Base-by-base conservation (phyloP, 2,113 vertebrate species). In the Austrofundulus limnaeus region DNA sequence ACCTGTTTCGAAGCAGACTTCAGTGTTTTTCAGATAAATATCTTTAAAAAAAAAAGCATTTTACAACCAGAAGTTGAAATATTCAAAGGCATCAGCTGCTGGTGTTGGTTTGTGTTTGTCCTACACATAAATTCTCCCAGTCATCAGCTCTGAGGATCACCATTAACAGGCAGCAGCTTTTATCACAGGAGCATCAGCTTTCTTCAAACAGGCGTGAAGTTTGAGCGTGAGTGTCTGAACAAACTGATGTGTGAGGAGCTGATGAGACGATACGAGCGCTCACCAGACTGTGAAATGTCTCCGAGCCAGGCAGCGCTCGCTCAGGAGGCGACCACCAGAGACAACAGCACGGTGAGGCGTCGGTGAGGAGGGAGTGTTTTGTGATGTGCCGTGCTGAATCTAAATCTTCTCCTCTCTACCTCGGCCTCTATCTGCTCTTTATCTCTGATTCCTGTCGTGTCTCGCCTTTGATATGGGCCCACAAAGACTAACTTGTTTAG, bases 221-320 rank as follows among this genome's bases (percentile, higher is more conserved):
- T 58, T 54, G 45, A 75, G 48, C 54, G 67, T 60, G 51, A 47
- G 64, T 20, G 51, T 46, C 31, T 14, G 46, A 59, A 52, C 31
- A 41, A 16, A 59, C 56, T 48, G 66, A 66, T 62, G 58, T 16
- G 62, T 39, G 58, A 21, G 55, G 34, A 56, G 61, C 56, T 80
- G 74, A 82, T 74, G 65, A 78, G 68, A 54, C 39, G 60, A 79
- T 81, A 49, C 50, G 62, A 66, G 46, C 11, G 59, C 64, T 89
- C 77, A 88, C 59, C 70, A 67, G 86, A 72, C 75, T 86, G 68
- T 87, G 83, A 88, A 88, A 84, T 83, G 67, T 88, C 82, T 78
- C n/a, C n/a, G n/a, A n/a, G n/a, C n/a, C n/a, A n/a, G n/a, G 49
- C 85, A 87, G 74, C 55, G 65, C 52, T 70, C 72, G 14, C 52